phyloP scores from a whole-genome alignment of 2,888 invertebrate genomes.

The Limenitis arthemis region DNA sequence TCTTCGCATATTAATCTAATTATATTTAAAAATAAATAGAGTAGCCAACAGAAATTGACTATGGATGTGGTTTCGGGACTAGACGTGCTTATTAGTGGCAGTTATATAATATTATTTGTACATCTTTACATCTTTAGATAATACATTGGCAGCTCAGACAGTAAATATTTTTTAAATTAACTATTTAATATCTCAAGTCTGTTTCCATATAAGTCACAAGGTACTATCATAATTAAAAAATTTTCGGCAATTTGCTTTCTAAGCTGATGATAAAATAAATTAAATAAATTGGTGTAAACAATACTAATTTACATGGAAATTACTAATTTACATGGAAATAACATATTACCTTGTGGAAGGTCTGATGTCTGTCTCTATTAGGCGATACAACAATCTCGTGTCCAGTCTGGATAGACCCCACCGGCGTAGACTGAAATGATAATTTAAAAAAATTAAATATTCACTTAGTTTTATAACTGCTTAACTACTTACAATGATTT shows the following conservation, averaged over 20 bases:
- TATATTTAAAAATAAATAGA: too few species aligned
- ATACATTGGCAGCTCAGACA: too few species aligned
- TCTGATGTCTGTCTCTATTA: conserved; percentile 87
- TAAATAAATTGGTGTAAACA: too few species aligned
- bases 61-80: conserved; percentile 6
- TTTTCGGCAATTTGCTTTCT: too few species aligned
- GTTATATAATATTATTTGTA: conserved; percentile 1
- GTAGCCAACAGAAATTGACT: too few species aligned
- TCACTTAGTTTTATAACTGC: not conserved
- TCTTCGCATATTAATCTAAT: too few species aligned
- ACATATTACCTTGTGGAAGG: conserved; percentile 80
- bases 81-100: conserved; percentile 14
- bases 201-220: not conserved
- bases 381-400: conserved; percentile 94
- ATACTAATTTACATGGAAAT: too few species aligned
- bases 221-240: too few species aligned
- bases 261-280: too few species aligned
- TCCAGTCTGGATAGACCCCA: conserved; percentile 92
- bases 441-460: not conserved
- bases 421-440: conserved; percentile 88
- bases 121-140: not conserved
- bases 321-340: too few species aligned
- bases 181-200: too few species aligned
- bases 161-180: not conserved
- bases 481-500: not conserved